Evolutionary conservation across 2,888 invertebrate genomes (phyloP).

Genomic region (Philaethria dido): DNA sequence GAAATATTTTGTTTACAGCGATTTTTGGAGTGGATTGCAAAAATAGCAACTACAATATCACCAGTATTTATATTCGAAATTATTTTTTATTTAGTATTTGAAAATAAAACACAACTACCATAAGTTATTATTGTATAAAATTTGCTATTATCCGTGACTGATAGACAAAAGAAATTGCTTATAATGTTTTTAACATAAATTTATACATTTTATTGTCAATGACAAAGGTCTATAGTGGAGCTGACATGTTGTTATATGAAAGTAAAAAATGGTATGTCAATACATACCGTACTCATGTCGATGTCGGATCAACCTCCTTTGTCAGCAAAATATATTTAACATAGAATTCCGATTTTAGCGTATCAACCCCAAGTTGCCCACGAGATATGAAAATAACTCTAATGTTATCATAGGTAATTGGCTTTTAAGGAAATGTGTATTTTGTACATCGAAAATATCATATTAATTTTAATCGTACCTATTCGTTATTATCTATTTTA

Average conservation of each 20-base stretch:
- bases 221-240: constrained; percentile 72
- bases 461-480: constrained; percentile 6
- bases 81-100: too few species aligned
- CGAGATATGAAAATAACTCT: constrained; percentile 9
- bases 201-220: constrained; percentile 73
- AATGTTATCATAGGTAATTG: constrained; percentile 16
- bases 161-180: background rate
- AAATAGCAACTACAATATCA: too few species aligned
- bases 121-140: background rate
- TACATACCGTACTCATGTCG: constrained; percentile 49
- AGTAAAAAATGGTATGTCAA: constrained; percentile 66
- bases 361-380: constrained; percentile 8
- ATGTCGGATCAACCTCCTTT: constrained; percentile 58
- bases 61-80: too few species aligned
- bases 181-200: constrained; percentile 52
- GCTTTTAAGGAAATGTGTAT: constrained; percentile 9
- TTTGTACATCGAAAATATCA: background rate
- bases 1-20: too few species aligned
- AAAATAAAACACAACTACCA: too few species aligned
- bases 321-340: constrained; percentile 44
- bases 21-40: too few species aligned
- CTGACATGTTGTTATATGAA: constrained; percentile 75
- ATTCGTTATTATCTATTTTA: too few species aligned
- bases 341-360: constrained; percentile 21
- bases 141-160: background rate